These are phyloP conservation scores for Aromia moschata DNA, from an alignment of 2,888 invertebrate genomes.

Conservation along the genomic window DNA sequence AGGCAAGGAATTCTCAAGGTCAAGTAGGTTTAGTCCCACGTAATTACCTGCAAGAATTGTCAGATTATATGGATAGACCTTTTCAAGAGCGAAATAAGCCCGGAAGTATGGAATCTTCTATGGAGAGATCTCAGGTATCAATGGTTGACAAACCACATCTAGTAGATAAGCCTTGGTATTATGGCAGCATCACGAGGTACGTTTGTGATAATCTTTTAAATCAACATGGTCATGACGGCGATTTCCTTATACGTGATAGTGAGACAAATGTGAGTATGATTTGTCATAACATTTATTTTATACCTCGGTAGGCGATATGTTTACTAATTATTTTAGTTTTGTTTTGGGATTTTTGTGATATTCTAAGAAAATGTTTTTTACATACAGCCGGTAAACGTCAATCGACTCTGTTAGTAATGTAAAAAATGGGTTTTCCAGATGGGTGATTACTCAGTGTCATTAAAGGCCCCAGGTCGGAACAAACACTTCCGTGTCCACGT, in stretches of 20 bases:
- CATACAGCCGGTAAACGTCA: no score
- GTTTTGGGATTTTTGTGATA: no score
- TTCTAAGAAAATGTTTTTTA: no score
- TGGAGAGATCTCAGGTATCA: conserved; percentile 58
- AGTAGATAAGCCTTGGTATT: conserved; percentile 94
- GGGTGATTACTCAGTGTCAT: conserved; percentile 97
- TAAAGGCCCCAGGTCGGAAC: conserved; percentile 97
- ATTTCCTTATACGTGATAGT: conserved; percentile 98
- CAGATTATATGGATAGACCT: conserved; percentile 87
- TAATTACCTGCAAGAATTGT: conserved; percentile 92
- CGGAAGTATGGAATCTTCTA: conserved; percentile 56
- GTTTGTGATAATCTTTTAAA: conserved; percentile 96
- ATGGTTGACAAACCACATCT: conserved; percentile 73
- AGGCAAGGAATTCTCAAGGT: conserved; percentile 92
- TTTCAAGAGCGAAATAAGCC: conserved; percentile 69
- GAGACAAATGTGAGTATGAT: conserved; percentile 93
- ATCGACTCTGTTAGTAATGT: no score
- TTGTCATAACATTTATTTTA: no score
- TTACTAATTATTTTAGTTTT: no score
- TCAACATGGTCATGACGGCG: conserved; percentile 95
- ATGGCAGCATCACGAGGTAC: conserved; percentile 92
- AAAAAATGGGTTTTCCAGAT: conserved; percentile 70
- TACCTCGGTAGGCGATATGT: no score
- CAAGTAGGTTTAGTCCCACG: conserved; percentile 94
- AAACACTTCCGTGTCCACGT: conserved; percentile 99